Conservation (phyloP, 2,797 vertebrate species). For the Echiichthys vipera region DNA sequence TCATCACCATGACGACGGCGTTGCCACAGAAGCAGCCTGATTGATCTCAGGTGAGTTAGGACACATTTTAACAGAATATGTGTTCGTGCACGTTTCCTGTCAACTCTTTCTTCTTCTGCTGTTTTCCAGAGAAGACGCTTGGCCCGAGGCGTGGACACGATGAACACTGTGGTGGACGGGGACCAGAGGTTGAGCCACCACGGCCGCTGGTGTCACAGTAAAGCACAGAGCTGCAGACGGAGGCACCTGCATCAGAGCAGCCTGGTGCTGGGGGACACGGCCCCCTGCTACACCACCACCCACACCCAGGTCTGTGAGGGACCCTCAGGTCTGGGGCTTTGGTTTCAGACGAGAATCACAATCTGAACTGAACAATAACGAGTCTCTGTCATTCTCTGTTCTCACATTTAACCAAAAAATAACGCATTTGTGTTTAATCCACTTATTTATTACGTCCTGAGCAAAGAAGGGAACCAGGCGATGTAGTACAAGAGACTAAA, state of each 20-base stretch:
- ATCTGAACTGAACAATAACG: no score
- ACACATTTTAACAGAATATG: no score
- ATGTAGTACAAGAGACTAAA: no score
- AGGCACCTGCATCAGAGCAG: constrained; percentile 64
- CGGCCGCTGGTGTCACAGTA: neutral
- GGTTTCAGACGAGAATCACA: no score
- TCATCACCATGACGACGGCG: constrained; percentile 36
- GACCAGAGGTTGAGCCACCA: neutral
- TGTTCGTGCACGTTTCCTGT: no score
- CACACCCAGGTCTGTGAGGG: constrained; percentile 69
- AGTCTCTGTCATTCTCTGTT: no score
- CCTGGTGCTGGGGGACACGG: constrained; percentile 47
- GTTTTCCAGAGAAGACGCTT: neutral
- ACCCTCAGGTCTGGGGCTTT: no score
- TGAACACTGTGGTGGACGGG: neutral
- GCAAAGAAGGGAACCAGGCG: no score
- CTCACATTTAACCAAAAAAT: no score
- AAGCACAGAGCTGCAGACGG: neutral
- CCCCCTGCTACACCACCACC: constrained; percentile 58
- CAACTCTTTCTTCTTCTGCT: neutral
- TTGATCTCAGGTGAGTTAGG: constrained; percentile 22
- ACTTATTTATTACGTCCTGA: no score
- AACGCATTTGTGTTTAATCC: no score
- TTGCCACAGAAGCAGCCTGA: neutral
- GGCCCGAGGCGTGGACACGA: neutral